phyloP scores from a whole-genome alignment of 2,113 vertebrate genomes.

The Potamarius usumacintae region DNA sequence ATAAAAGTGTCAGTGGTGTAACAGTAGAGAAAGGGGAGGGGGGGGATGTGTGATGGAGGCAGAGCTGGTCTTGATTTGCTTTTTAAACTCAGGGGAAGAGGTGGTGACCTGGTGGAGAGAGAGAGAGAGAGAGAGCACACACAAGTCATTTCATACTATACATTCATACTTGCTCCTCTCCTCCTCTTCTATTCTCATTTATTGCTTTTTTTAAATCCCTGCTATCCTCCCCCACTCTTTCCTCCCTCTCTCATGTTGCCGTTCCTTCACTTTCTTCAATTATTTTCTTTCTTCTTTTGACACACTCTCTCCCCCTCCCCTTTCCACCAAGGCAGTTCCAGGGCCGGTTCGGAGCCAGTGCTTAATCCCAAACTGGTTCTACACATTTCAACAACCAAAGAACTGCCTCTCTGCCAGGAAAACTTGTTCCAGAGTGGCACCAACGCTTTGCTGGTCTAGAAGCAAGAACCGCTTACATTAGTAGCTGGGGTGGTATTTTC shows the following conservation, averaged over 20 bases:
- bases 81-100: constrained; percentile 67
- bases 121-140: constrained; percentile 37
- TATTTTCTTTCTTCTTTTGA: not conserved
- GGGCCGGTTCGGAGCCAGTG: too few species aligned
- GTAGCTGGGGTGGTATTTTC: too few species aligned
- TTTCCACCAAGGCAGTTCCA: too few species aligned
- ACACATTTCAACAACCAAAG: too few species aligned
- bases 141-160: constrained; percentile 9
- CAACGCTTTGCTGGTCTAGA: too few species aligned
- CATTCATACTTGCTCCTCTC: not conserved
- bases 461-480: too few species aligned
- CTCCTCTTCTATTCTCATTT: not conserved
- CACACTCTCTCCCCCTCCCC: not conserved
- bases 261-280: not conserved
- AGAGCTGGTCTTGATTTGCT: constrained; percentile 72
- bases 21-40: constrained; percentile 65
- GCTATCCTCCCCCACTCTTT: not conserved
- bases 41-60: constrained; percentile 76
- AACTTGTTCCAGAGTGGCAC: too few species aligned
- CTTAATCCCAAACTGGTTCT: too few species aligned
- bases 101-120: constrained; percentile 62
- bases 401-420: too few species aligned
- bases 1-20: constrained; percentile 55
- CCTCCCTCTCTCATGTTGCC: not conserved
- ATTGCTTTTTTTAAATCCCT: not conserved